phyloP scores from a whole-genome alignment of 2,113 vertebrate genomes.

The Epinephelus lanceolatus region DNA sequence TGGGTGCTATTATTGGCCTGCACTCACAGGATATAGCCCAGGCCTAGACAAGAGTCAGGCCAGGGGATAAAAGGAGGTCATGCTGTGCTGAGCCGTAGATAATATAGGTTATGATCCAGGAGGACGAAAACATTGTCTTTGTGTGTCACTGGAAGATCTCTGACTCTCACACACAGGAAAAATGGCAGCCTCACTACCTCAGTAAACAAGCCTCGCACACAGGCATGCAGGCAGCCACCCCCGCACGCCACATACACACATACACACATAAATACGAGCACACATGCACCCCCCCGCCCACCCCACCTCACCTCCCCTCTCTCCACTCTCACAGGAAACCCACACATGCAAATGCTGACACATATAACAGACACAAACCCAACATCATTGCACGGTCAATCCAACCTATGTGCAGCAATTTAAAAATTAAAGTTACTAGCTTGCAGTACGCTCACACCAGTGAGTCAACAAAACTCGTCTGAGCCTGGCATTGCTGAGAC shows the following conservation, averaged over 20 bases:
- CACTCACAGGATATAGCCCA: slow-evolving; percentile 43
- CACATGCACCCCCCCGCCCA: slow-evolving; percentile 33
- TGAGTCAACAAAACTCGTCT: slow-evolving; percentile 47
- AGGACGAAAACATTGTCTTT: slow-evolving; percentile 39
- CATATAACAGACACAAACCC: slow-evolving; percentile 45
- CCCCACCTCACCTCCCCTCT: slow-evolving; percentile 36
- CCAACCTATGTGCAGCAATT: slow-evolving; percentile 28
- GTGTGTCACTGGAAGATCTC: slow-evolving; percentile 57
- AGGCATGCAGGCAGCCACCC: slow-evolving; percentile 72
- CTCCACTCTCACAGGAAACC: slow-evolving; percentile 74
- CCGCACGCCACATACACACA: slow-evolving; percentile 59
- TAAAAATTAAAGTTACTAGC: slow-evolving; percentile 26
- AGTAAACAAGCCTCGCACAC: slow-evolving; percentile 75
- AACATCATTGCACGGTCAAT: slow-evolving; percentile 43
- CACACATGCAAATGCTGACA: slow-evolving; percentile 72
- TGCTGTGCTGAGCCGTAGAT: slow-evolving; percentile 28
- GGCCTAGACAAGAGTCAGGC: slow-evolving; percentile 59
- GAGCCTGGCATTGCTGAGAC: slow-evolving; percentile 19
- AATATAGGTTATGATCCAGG: slow-evolving; percentile 44
- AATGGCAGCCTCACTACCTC: slow-evolving; percentile 68
- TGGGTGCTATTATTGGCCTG: slow-evolving; percentile 59
- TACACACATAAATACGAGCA: slow-evolving; percentile 38
- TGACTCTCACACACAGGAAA: slow-evolving; percentile 44
- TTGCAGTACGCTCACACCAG: neutral
- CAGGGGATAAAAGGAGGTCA: slow-evolving; percentile 57